Evolutionary conservation across 2,888 invertebrate species (phyloP).

Genomic region (Troides aeacus): DNA sequence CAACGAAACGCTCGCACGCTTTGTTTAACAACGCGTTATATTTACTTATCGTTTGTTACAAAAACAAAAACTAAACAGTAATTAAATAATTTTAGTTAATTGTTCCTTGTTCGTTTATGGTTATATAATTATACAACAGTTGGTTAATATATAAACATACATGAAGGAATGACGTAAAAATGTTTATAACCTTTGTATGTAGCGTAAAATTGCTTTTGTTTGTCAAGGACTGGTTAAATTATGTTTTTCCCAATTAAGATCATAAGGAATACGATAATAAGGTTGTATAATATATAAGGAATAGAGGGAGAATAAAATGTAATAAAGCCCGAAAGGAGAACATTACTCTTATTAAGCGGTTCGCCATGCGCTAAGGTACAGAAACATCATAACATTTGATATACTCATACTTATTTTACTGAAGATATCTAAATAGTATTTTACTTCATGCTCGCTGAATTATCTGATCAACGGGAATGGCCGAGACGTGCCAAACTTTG

Average conservation of each 20-base stretch:
- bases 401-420: neutral
- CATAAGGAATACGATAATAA: too few species aligned
- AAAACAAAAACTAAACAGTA: neutral
- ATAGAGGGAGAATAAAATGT: neutral
- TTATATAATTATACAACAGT: neutral
- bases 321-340: neutral
- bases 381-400: neutral
- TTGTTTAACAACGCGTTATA: neutral
- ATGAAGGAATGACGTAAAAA: too few species aligned
- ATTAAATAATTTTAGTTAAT: neutral
- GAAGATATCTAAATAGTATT: neutral
- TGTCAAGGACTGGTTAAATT: too few species aligned
- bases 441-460: neutral
- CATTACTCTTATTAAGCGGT: neutral
- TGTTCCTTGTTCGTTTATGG: neutral
- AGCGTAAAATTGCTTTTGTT: too few species aligned
- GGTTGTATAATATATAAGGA: neutral
- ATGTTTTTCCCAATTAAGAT: too few species aligned
- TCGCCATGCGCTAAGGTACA: neutral
- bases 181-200: too few species aligned
- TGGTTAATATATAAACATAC: too few species aligned
- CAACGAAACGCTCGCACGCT: neutral
- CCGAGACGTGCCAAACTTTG: slow-evolving; percentile 64
- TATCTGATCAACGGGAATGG: slow-evolving; percentile 60
- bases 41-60: neutral